phyloP scores from a whole-genome alignment of 2,113 vertebrate genomes.

The Pterocles gutturalis region DNA sequence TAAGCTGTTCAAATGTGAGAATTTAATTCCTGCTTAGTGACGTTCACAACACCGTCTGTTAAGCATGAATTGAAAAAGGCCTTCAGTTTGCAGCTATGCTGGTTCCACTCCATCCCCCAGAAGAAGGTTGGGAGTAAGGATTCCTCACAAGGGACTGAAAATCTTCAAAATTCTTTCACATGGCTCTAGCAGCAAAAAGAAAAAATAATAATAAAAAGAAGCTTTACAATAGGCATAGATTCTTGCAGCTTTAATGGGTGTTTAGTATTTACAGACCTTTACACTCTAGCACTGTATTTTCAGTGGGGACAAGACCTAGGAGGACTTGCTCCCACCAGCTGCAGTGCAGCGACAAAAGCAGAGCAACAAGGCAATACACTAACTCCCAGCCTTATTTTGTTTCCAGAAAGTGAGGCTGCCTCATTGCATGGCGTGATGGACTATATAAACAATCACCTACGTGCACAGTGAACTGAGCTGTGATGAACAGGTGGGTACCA shows the following conservation, averaged over 20 bases:
- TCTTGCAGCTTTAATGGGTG: background rate
- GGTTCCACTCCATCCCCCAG: background rate
- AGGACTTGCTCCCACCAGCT: background rate
- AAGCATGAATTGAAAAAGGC: background rate
- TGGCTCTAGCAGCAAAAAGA: background rate
- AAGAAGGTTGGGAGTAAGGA: background rate
- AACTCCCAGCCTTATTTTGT: background rate
- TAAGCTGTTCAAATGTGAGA: background rate
- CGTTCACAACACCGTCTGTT: background rate
- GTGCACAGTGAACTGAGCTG: background rate
- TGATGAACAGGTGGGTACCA: background rate
- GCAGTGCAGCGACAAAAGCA: background rate
- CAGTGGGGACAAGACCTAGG: background rate
- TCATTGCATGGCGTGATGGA: rapidly evolving
- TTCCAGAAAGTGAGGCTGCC: background rate
- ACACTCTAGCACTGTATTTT: background rate
- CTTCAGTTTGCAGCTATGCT: background rate
- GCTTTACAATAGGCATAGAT: rapidly evolving
- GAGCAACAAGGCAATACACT: background rate
- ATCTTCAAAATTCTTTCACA: background rate
- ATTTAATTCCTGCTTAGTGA: background rate
- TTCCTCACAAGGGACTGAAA: background rate
- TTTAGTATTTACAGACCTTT: background rate
- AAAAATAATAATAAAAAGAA: background rate
- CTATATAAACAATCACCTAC: background rate